Evolutionary conservation across 2,888 invertebrate genomes (phyloP).

Genomic region (Acanthosepion lycidas): DNA sequence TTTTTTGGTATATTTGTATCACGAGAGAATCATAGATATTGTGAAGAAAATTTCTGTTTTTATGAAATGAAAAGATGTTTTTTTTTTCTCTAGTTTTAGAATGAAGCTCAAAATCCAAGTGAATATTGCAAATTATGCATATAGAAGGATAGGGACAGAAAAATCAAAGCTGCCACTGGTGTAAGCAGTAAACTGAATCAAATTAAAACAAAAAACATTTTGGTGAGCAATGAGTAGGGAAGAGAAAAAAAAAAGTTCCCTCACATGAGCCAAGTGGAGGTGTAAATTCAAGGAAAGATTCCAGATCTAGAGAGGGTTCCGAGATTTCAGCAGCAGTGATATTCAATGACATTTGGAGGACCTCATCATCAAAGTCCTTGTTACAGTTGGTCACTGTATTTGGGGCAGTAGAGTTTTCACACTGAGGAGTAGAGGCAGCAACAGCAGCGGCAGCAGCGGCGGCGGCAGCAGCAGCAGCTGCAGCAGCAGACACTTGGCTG

Average conservation of each 20-base stretch:
- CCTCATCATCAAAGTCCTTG: constrained; percentile 68
- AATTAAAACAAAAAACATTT: too few relatives aligned
- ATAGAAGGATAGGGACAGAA: too few relatives aligned
- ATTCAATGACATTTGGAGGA: constrained; percentile 73
- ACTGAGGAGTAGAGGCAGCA: constrained; percentile 46
- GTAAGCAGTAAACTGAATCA: too few relatives aligned
- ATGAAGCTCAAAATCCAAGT: too few relatives aligned
- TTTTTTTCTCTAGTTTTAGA: too few relatives aligned
- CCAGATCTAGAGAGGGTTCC: constrained; percentile 88
- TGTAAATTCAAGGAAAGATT: constrained; percentile 75
- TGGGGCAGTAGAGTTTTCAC: constrained; percentile 1
- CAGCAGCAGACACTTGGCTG: neutral
- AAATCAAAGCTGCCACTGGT: too few relatives aligned
- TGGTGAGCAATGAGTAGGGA: neutral
- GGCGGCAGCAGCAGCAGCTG: neutral
- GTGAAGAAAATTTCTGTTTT: too few relatives aligned
- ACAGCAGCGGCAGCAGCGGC: constrained; percentile 47
- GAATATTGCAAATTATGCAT: too few relatives aligned
- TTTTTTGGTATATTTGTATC: too few relatives aligned
- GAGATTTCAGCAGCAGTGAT: constrained; percentile 81
- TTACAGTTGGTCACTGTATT: constrained; percentile 47
- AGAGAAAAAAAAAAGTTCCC: neutral
- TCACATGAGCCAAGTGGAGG: constrained; percentile 52
- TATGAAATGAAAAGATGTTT: too few relatives aligned
- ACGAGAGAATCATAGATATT: too few relatives aligned